Evolutionary conservation across 2,113 vertebrate species (phyloP), one percentile per base, ranked within the genome.

Genomic region (Prunella himalayana): DNA sequence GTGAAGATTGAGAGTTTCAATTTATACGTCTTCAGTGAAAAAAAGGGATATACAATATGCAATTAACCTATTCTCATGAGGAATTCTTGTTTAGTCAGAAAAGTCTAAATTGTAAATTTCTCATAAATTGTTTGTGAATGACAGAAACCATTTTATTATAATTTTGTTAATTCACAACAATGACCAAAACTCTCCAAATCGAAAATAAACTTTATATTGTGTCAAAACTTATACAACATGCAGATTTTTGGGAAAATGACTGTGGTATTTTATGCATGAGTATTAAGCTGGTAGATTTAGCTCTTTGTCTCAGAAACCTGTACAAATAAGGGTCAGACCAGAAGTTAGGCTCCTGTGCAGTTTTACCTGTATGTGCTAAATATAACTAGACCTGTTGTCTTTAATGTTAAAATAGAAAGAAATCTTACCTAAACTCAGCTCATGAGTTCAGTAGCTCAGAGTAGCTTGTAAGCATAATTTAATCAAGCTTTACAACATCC

Each of bases 121-220:
- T 71, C 42, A 50, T 71, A 61, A 73, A 61, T 37, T 56, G 5
- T 37, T 82, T 73, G 33, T 3, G 2, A 8, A n/a, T 31, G 13
- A 9, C 68, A 69, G 17, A 57, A 60, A 65, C 3, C 5, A 49
- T 30, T 72, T 5, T 19, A 18, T 28, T 63, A 17, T 19, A 69
- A 31, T 64, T 79, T 49, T 71, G 1, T 44, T 61, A 6, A 27
- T 76, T 59, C 20, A 49, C 14, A 82, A 37, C 8, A 47, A 15
- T 33, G 28, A 44, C 3, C 1, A 49, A 56, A 81, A 54, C 7
- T 1, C 3, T 11, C 5, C 0, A 35, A 72, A 76, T 45, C 1
- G 66, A 63, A 78, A 59, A 21, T 28, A 66, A 66, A 37, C 4
- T 11, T 57, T 23, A 27, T 45, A 37, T 5, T 60, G 35, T n/a